These are phyloP conservation scores for Rallus crepitans DNA, from an alignment of 2,797 vertebrate species.

Conservation along the genomic window DNA sequence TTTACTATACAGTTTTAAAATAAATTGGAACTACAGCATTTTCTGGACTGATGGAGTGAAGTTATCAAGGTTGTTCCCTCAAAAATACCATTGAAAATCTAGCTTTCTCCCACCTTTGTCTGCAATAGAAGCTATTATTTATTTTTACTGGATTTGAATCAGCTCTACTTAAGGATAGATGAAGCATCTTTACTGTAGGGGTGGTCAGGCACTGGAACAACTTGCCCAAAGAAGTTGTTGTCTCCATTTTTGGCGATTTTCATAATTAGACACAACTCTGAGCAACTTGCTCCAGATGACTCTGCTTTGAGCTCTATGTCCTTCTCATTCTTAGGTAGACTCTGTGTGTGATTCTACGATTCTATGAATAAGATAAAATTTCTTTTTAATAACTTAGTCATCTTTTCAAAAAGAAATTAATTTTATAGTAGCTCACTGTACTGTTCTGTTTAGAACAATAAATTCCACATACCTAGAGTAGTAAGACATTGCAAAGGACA, in stretches of 20 bases:
- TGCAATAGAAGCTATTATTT: background rate
- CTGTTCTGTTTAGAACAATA: background rate
- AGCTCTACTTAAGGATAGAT: background rate
- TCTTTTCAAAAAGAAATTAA: background rate
- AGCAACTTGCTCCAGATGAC: background rate
- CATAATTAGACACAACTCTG: background rate
- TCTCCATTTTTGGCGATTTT: background rate
- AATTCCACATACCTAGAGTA: background rate
- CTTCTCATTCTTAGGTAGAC: background rate
- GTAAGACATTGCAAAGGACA: background rate
- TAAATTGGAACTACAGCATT: background rate
- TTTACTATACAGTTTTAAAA: background rate
- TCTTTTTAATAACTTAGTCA: background rate
- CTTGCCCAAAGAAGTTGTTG: background rate
- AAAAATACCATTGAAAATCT: background rate
- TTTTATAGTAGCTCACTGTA: background rate
- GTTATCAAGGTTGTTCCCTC: fast-evolving
- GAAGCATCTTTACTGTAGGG: background rate
- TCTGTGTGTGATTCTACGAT: background rate
- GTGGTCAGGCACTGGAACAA: background rate
- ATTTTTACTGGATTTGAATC: background rate
- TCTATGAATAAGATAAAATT: background rate
- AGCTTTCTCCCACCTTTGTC: background rate
- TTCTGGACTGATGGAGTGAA: background rate
- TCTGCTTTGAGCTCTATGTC: background rate